A percentile compares a stretch with the other conserved stretches of the same genome.
These are phyloP conservation scores for Raphicerus campestris DNA, from an alignment of 2,113 vertebrate species.

Conservation along the genomic window DNA sequence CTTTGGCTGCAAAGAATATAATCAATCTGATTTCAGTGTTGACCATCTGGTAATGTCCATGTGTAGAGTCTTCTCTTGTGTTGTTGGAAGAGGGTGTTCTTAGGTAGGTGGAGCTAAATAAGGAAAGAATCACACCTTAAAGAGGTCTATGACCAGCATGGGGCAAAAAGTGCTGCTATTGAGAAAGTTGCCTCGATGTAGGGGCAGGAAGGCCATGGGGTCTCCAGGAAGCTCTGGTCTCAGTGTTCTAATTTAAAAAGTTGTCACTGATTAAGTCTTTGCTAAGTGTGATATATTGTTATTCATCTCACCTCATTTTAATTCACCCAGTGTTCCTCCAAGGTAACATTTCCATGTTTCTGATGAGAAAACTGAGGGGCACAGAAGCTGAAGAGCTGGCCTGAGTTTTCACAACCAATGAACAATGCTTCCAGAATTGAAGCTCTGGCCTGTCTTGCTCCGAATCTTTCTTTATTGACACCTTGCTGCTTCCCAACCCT, in stretches of 20 bases:
- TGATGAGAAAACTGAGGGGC: background rate
- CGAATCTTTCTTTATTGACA: background rate
- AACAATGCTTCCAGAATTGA: background rate
- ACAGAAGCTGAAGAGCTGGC: background rate
- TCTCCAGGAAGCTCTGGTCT: background rate
- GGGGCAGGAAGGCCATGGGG: no score
- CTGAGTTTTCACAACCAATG: background rate
- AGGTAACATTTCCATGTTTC: background rate
- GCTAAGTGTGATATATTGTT: background rate
- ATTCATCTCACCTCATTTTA: background rate
- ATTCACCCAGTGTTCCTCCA: background rate
- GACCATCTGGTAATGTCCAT: no score
- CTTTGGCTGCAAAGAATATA: no score
- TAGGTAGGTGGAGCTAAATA: background rate
- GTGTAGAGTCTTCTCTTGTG: no score
- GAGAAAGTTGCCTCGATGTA: background rate
- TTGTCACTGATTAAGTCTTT: background rate
- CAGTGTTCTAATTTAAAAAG: background rate
- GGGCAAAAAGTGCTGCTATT: background rate
- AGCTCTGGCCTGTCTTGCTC: background rate
- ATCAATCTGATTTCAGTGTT: no score
- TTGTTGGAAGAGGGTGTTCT: no score
- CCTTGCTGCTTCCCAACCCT: no score
- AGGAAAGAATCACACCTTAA: background rate
- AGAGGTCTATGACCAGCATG: background rate